These are phyloP conservation scores for Microcebus murinus DNA, from an alignment of 2,113 vertebrate species.

Conservation along the genomic window DNA sequence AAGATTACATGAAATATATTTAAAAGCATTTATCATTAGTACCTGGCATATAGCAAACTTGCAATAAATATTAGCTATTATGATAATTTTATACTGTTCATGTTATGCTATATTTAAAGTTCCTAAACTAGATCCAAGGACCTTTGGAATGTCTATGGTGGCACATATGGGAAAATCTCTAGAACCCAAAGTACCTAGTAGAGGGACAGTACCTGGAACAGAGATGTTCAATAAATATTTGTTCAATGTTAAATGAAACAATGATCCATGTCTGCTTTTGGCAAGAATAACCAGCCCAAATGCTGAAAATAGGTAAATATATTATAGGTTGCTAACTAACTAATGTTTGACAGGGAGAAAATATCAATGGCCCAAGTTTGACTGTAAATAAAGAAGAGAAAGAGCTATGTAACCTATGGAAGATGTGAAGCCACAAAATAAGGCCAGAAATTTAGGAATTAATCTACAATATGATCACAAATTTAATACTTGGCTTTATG, in stretches of 20 bases:
- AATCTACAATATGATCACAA: not conserved
- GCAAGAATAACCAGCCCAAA: not conserved
- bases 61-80: not conserved
- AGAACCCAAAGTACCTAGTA: not conserved
- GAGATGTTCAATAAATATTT: not conserved
- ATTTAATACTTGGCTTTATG: not conserved
- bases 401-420: not conserved
- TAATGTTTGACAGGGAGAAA: slow-evolving; percentile 20
- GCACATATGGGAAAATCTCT: not conserved
- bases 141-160: not conserved
- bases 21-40: slow-evolving; percentile 27
- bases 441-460: not conserved
- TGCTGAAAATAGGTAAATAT: not conserved
- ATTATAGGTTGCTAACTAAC: not conserved
- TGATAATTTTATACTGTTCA: not conserved
- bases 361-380: not conserved
- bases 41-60: not conserved
- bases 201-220: not conserved
- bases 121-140: not conserved
- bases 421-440: not conserved
- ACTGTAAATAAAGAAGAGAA: not conserved
- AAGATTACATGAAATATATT: not conserved
- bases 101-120: not conserved
- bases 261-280: not conserved
- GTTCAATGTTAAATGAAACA: slow-evolving; percentile 22